Percentiles rank a stretch among this genome's conserved stretches.
These are phyloP conservation scores for Oreohelix idahoensis DNA, from an alignment of 1,140 invertebrate genomes.

Conservation along the genomic window DNA sequence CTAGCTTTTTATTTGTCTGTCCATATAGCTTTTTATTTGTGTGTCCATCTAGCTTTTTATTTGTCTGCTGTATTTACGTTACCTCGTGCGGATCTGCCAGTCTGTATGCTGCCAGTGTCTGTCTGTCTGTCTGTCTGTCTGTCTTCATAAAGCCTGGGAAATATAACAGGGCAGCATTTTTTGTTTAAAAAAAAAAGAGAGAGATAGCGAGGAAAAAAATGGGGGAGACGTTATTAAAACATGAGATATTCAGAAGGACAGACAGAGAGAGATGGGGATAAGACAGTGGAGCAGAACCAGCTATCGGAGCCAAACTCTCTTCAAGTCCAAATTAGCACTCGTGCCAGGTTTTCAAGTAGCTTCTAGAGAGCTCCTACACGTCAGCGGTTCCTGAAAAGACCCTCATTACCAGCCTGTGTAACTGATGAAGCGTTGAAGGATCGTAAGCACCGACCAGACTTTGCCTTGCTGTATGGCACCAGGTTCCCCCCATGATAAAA, in stretches of 20 bases:
- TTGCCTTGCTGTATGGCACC: background rate
- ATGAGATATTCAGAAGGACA: background rate
- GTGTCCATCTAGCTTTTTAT: no score
- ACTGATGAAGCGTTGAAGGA: background rate
- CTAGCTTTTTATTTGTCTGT: no score
- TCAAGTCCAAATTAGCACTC: constrained; percentile 35
- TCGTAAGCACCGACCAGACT: background rate
- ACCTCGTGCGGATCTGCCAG: no score
- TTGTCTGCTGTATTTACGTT: no score
- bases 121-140: constrained; percentile 22
- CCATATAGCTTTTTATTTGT: no score
- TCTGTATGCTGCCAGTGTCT: no score
- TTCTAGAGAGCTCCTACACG: constrained; percentile 11
- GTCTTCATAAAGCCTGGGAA: background rate
- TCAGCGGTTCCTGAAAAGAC: constrained; percentile 27
- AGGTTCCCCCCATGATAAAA: background rate
- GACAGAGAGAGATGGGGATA: background rate
- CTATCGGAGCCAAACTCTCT: constrained; percentile 27
- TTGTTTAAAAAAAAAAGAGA: background rate
- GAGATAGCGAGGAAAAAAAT: no score
- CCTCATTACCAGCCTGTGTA: constrained; percentile 33
- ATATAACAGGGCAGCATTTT: background rate
- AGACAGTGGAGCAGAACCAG: background rate
- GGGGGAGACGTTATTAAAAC: constrained; percentile 13
- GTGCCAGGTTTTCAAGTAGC: constrained; percentile 33